Base-by-base conservation (phyloP, 2,113 vertebrate genomes). In the Pimephales promelas region DNA sequence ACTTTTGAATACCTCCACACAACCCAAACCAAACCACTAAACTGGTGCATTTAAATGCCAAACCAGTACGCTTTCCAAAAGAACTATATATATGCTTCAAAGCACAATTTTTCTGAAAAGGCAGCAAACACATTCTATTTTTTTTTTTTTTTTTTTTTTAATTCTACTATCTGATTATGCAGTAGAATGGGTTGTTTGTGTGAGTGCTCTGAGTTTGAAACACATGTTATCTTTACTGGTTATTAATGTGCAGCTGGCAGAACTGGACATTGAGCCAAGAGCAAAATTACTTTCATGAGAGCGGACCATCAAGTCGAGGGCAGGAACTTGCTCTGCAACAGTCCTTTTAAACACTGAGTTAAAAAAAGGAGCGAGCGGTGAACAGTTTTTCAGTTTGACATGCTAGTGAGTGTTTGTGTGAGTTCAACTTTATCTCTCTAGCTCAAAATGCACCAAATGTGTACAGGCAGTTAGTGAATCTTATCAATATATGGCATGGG, bases 171-270 rank as follows among this genome's bases (percentile, higher is more conserved):
- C 49, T 76, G 56, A 78, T 43, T 61, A 78, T 61, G 22, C 56
- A 77, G 52, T 1, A 36, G 56, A 43, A 45, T n/a, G 3, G 54
- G 57, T 8, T 43, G 75, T 78, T 43, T 61, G 75, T 78, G n/a
- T 61, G 36, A 61, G 45, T 61, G 34, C 75, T 61, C 54, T 61
- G 24, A 61, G 36, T n/a, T 61, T 14, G 34, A 26, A 78, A 61
- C 75, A 61, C 75, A 61, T 61, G 75, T 61, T 78, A 78, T 78
- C 75, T 61, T 78, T 45, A 61, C 34, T 18, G 56, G 75, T 78
- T 78, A 78, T 78, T 40, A 78, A 78, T 61, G 75, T 61, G 75
- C 75, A 78, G 75, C 75, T 78, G 75, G n/a, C 54, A 61, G 56
- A 16, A 43, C n/a, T 61, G 75, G 54, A 78, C 13, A 36, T 26